Evolutionary conservation across 2,797 vertebrate species (phyloP).

Genomic region (Brotula barbata): DNA sequence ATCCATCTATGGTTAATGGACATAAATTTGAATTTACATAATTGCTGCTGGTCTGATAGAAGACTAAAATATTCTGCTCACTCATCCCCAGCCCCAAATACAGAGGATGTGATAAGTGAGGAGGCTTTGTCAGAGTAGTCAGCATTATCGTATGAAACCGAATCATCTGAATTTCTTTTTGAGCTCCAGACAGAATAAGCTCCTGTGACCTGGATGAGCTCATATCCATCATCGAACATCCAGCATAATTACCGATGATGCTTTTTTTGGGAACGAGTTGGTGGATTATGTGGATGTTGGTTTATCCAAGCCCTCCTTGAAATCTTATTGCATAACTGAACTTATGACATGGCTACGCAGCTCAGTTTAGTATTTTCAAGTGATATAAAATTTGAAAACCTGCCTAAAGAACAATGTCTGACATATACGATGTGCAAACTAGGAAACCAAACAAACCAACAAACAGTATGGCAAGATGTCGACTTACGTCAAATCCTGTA

Average conservation of each 20-base stretch:
- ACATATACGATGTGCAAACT: too few species aligned
- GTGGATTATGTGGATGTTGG: slow-evolving; percentile 67
- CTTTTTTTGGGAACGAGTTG: slow-evolving; percentile 47
- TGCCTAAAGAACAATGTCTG: not conserved
- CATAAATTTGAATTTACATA: too few species aligned
- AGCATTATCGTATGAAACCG: slow-evolving; percentile 43
- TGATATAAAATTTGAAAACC: slow-evolving; percentile 35
- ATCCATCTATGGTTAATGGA: too few species aligned
- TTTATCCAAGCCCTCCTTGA: slow-evolving; percentile 33
- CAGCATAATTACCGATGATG: slow-evolving; percentile 49
- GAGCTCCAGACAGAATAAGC: slow-evolving; percentile 33
- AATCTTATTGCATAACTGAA: slow-evolving; percentile 67
- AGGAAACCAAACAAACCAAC: slow-evolving; percentile 4
- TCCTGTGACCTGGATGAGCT: slow-evolving; percentile 49
- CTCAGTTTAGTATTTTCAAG: slow-evolving; percentile 36
- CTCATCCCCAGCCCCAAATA: slow-evolving; percentile 18
- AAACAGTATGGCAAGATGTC: not conserved
- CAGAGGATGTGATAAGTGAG: slow-evolving; percentile 20
- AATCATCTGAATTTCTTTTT: slow-evolving; percentile 44
- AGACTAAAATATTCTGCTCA: not conserved
- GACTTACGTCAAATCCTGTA: slow-evolving; percentile 98
- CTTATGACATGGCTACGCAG: slow-evolving; percentile 29
- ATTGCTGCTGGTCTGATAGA: too few species aligned
- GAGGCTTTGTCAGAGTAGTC: slow-evolving; percentile 26
- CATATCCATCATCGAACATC: slow-evolving; percentile 36